These are phyloP conservation scores for Chrysomallon squamiferum DNA, from an alignment of 1,140 invertebrate genomes.

Conservation along the genomic window DNA sequence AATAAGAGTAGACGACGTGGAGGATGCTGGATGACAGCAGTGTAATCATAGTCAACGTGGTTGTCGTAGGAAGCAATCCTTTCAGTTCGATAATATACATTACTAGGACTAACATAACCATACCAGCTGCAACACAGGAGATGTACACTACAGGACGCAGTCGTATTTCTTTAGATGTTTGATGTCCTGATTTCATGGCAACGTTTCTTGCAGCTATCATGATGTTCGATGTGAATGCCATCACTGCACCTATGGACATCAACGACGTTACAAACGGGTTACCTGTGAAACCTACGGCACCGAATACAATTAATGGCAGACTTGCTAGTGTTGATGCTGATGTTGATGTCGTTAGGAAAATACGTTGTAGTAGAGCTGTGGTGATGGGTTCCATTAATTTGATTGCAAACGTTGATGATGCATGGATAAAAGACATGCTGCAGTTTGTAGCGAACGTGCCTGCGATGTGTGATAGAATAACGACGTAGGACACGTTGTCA, in stretches of 20 bases:
- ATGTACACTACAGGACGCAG: not conserved
- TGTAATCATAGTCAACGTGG: not conserved
- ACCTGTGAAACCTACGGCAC: constrained; percentile 17
- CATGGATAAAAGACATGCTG: constrained; percentile 19
- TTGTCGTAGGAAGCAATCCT: not conserved
- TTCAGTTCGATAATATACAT: not conserved
- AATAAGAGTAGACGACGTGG: constrained; percentile 12
- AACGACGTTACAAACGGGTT: not conserved
- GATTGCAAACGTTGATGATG: constrained; percentile 23
- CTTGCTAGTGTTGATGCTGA: not conserved
- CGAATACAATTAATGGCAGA: constrained; percentile 14
- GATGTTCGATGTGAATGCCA: constrained; percentile 13
- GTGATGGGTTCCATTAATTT: constrained; percentile 24
- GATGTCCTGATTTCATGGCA: not conserved
- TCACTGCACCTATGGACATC: not conserved
- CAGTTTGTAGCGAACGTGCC: constrained; percentile 24
- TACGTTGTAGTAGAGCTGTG: constrained; percentile 12
- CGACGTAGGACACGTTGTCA: not conserved
- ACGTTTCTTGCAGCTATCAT: constrained; percentile 11
- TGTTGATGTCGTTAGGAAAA: constrained; percentile 1
- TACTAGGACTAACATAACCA: not conserved
- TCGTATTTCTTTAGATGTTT: not conserved
- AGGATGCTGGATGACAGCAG: not conserved
- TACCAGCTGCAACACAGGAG: no score
- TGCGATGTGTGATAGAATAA: constrained; percentile 5